These are phyloP conservation scores for Carcina quercana DNA, from an alignment of 2,888 invertebrate species.

Conservation along the genomic window DNA sequence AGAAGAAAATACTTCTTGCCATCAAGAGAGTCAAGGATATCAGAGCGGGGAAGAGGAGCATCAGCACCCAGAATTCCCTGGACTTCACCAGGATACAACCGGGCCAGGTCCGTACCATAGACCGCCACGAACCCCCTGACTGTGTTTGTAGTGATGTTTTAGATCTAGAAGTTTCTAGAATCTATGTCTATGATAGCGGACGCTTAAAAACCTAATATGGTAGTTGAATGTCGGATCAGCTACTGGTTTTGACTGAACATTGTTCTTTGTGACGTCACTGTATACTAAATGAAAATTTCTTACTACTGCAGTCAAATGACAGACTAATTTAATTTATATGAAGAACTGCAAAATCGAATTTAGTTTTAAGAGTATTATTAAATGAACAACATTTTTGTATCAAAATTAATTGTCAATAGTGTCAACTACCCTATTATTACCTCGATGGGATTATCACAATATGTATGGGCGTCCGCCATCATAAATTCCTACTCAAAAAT, in stretches of 20 bases:
- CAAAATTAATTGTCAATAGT: no score
- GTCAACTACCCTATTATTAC: no score
- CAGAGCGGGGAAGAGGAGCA: conserved; percentile 86
- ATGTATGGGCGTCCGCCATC: conserved; percentile 31
- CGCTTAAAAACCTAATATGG: no score
- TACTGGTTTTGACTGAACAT: no score
- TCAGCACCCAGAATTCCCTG: conserved; percentile 64
- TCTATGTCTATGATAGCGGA: conserved; percentile 34
- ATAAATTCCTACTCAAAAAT: conserved; percentile 24
- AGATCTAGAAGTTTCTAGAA: conserved; percentile 18
- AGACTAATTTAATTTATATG: no score
- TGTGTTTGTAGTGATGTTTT: conserved; percentile 62
- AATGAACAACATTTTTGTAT: no score
- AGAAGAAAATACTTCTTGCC: conserved; percentile 97
- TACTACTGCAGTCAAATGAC: no score
- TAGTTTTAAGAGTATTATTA: no score
- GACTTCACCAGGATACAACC: conserved; percentile 63
- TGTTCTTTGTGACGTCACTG: no score
- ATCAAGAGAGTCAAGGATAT: conserved; percentile 97
- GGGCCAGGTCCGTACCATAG: conserved; percentile 60
- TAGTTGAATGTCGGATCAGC: not conserved
- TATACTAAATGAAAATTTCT: no score
- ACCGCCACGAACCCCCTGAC: conserved; percentile 19
- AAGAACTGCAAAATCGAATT: no score
- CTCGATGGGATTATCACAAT: no score